phyloP scores from a whole-genome alignment of 2,797 vertebrate genomes.

The Chaetodon trifasciatus region DNA sequence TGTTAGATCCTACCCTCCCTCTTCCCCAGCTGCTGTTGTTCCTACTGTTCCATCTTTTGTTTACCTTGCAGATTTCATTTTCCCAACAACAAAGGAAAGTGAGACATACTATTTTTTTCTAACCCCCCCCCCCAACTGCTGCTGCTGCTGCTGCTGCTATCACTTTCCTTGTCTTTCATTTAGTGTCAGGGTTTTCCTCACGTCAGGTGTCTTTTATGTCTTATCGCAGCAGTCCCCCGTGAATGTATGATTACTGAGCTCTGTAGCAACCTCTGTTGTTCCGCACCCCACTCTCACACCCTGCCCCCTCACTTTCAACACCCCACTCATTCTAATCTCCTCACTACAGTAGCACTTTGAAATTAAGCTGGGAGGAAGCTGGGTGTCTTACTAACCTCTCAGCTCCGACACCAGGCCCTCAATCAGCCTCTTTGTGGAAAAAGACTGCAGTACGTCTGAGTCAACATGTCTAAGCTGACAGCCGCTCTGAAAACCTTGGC shows the following conservation, averaged over 20 bases:
- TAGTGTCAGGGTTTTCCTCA: constrained; percentile 60
- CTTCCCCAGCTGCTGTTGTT: constrained; percentile 42
- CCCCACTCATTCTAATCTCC: constrained; percentile 77
- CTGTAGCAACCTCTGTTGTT: constrained; percentile 75
- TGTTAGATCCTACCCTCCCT: constrained; percentile 28
- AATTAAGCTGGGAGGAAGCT: constrained; percentile 79
- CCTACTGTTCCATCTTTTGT: constrained; percentile 51
- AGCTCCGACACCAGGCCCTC: constrained; percentile 67
- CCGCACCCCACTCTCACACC: constrained; percentile 50
- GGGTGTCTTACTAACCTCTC: constrained; percentile 74
- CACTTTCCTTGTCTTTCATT: constrained; percentile 69
- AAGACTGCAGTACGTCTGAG: constrained; percentile 51
- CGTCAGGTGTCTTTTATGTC: constrained; percentile 59
- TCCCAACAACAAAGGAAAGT: constrained; percentile 51
- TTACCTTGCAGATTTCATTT: constrained; percentile 54
- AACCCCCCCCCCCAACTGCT: background rate
- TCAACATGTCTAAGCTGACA: constrained; percentile 62
- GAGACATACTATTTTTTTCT: background rate
- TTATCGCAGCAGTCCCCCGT: constrained; percentile 52
- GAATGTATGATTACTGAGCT: constrained; percentile 75
- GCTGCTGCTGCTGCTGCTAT: constrained; percentile 40
- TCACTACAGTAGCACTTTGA: constrained; percentile 78
- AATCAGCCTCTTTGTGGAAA: constrained; percentile 66
- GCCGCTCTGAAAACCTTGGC: constrained; percentile 37
- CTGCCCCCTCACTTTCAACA: constrained; percentile 55